Base-by-base conservation (phyloP, 2,888 invertebrate genomes). In the Xiphydria camelus region DNA sequence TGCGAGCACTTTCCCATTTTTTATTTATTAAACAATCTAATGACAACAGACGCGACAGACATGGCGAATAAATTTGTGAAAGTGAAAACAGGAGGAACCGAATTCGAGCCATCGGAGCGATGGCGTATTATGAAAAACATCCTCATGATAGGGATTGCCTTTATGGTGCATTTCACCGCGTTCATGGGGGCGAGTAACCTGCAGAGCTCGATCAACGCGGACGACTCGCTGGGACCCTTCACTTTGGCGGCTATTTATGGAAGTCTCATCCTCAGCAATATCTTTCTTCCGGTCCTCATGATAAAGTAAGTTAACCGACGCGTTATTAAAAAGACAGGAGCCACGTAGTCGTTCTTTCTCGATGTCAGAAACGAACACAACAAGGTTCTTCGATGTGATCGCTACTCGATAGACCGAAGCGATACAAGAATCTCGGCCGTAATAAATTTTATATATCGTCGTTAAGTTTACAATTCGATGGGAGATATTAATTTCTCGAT, bases 81-180 rank as follows among this genome's bases (percentile, higher is more conserved):
- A 43, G 61, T 64, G 26, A 44, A 51, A 29, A 53, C 52, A 6
- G 57, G 56, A 19, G 49, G 43, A 0, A 36, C 35, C 1, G 51
- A 44, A 14, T 69, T 67, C 21, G 29, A 61, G 12, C 79, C 81
- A 1, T 77, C 80, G 18, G 89, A 89, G 68, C 82, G 83, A 76
- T 83, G 86, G 80, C 81, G 89, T 33, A 92, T 94, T 64, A 83
- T 90, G 68, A 87, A 87, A 64, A 95, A 95, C 74, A 85, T 94
- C 31, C 76, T 91, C 50, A 82, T 93, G 23, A 84, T 95, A 38
- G 91, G 94, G 2, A 78, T 91, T 48, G 92, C 92, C 0, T 95
- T 95, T 76, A 89, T 94, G 85, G 83, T 94, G 59, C 89, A 92
- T 58, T 92, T 96, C 77, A 95, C 93, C 1, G 93, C 94, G 4